These are phyloP conservation scores for Peromyscus eremicus DNA, from an alignment of 2,797 vertebrate species.

Conservation along the genomic window DNA sequence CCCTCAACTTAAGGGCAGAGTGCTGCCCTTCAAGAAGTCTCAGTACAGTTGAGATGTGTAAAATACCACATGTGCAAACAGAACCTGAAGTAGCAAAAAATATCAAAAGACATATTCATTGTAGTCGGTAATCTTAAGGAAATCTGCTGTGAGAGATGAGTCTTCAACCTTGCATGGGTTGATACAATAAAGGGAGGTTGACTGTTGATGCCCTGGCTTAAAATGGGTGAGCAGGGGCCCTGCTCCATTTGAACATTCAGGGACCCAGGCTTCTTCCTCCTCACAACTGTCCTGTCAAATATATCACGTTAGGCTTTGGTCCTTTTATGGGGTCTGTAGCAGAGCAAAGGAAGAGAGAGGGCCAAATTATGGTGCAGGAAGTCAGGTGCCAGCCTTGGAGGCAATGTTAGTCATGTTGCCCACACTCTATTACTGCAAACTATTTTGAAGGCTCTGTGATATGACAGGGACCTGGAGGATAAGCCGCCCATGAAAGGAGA, in stretches of 20 bases:
- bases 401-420: not conserved
- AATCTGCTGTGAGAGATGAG: not conserved
- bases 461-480: not conserved
- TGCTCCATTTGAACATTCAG: not conserved
- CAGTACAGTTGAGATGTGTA: not conserved
- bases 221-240: not conserved
- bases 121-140: not conserved
- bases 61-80: slow-evolving; percentile 6
- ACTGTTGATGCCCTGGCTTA: not conserved
- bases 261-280: not conserved
- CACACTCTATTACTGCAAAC: not conserved
- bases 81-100: slow-evolving; percentile 4
- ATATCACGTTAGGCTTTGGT: not conserved
- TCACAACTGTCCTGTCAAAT: not conserved
- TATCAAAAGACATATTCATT: not conserved
- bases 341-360: not conserved
- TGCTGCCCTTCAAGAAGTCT: slow-evolving; percentile 24
- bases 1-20: not conserved
- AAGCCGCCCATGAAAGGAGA: not conserved
- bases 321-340: not conserved
- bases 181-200: not conserved
- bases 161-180: not conserved
- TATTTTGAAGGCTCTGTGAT: not conserved
- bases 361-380: not conserved
- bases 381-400: not conserved